phyloP scores from a whole-genome alignment of 2,888 invertebrate genomes.

The Orthonevra nobilis region DNA sequence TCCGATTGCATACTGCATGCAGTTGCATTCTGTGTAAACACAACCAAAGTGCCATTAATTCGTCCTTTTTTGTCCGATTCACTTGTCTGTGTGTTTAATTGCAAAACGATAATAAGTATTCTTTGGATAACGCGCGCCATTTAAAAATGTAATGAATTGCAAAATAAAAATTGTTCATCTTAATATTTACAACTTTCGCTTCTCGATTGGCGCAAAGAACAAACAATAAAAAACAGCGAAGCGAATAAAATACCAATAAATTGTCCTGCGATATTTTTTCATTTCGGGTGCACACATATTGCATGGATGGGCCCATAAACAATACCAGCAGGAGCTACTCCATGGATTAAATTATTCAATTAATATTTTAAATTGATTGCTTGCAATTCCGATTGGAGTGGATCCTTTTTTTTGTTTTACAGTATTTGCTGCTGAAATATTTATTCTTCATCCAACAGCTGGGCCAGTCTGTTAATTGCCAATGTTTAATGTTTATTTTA shows the following conservation, averaged over 20 bases:
- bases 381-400: slow-evolving; percentile 42
- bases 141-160: slow-evolving; percentile 53
- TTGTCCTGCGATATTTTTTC: background rate
- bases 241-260: slow-evolving; percentile 27
- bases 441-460: slow-evolving; percentile 39
- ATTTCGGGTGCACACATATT: slow-evolving; percentile 6
- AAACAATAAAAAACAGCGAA: slow-evolving; percentile 46
- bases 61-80: slow-evolving; percentile 56
- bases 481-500: slow-evolving; percentile 60
- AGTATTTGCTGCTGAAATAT: slow-evolving; percentile 4
- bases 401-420: slow-evolving; percentile 4
- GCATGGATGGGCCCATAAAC: slow-evolving; percentile 13
- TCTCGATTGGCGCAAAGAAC: background rate
- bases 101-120: slow-evolving; percentile 67
- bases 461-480: slow-evolving; percentile 59
- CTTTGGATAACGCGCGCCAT: slow-evolving; percentile 46
- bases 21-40: slow-evolving; percentile 40
- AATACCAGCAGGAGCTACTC: slow-evolving; percentile 32
- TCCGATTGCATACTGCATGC: slow-evolving; percentile 42
- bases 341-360: slow-evolving; percentile 68
- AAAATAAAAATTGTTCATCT: slow-evolving; percentile 53
- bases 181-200: slow-evolving; percentile 27
- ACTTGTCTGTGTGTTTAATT: slow-evolving; percentile 46
- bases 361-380: slow-evolving; percentile 69
- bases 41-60: slow-evolving; percentile 63